Base-by-base conservation (phyloP, 2,113 vertebrate genomes). In the Gavia stellata region DNA sequence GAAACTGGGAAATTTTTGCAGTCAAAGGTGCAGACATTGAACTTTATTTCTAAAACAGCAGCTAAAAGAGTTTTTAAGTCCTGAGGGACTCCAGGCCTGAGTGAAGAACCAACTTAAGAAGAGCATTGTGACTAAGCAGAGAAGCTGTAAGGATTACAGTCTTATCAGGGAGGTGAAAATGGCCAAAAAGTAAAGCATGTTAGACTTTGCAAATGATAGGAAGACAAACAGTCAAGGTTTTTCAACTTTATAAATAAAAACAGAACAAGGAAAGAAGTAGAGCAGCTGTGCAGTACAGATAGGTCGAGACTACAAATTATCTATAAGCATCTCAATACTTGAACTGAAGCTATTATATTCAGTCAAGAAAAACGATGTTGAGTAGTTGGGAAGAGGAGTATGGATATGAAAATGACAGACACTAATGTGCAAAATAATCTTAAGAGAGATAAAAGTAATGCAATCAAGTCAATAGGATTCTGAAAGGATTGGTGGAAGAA, bases 191-290 rank as follows among this genome's bases (percentile, higher is more conserved):
- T 52, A 56, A 75, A 87, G n/a, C 12, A 18, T n/a, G 4, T 50
- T 71, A 85, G 53, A 58, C 38, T 87, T 91, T 47, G 31, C 11
- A 82, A 88, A 58, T 80, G 4, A 45, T 42, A 88, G 28, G 40
- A 85, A 77, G 49, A 77, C 34, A 61, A 88, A 47, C 17, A 44
- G 25, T 49, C 38, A 56, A 42, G 20, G 12, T 44, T 87, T 93
- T 94, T 49, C 49, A 72, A 17, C 25, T 90, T 81, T 44, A 52
- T 81, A 74, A 71, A 89, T 86, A 56, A 62, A 94, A 90, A 49
- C 7, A 71, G 63, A 82, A 40, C 17, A 71, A 45, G 40, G 29
- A 61, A 70, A 92, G 34, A 63, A 67, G 8, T 70, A 24, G 23
- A 86, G 50, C 67, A 81, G 59, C 45, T 77, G 28, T 78, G 28